Percentiles rank a stretch among this genome's conserved stretches.
These are phyloP conservation scores for Dicerorhinus sumatrensis DNA, from an alignment of 2,113 vertebrate species.

Conservation along the genomic window DNA sequence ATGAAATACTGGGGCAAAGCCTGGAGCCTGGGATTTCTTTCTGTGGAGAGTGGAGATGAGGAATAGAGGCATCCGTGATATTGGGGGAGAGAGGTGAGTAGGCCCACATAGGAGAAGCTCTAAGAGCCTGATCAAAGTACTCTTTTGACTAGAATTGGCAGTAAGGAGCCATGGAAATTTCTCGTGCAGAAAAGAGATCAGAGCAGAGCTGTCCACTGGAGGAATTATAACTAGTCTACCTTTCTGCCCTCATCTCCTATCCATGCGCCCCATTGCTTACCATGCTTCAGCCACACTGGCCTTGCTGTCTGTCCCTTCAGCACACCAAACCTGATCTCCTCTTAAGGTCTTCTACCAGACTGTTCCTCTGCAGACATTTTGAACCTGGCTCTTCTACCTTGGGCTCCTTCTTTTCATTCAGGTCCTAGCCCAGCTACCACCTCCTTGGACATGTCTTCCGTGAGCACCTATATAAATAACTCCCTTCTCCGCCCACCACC, in stretches of 20 bases:
- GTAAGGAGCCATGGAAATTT: too few relatives aligned
- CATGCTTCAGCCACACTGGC: too few relatives aligned
- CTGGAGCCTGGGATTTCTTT: too few relatives aligned
- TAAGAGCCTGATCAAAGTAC: not conserved
- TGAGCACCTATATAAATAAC: not conserved
- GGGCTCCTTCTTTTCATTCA: not conserved
- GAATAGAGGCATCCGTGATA: not conserved
- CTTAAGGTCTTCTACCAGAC: too few relatives aligned
- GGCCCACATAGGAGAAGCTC: not conserved
- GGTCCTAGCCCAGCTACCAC: not conserved
- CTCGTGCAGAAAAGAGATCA: not conserved
- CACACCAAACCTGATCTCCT: not conserved
- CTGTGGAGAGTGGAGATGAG: too few relatives aligned
- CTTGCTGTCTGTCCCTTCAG: not conserved
- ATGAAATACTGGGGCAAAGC: too few relatives aligned
- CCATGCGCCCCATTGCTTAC: too few relatives aligned
- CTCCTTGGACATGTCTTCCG: not conserved
- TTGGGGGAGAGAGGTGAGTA: not conserved
- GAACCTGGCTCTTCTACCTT: not conserved
- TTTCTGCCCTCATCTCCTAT: not conserved
- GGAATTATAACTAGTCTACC: not conserved
- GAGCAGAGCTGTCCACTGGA: too few relatives aligned
- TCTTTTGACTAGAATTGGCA: too few relatives aligned
- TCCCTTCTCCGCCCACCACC: too few relatives aligned
- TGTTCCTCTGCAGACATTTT: not conserved